phyloP scores from a whole-genome alignment of 2,888 invertebrate species.

The Ceramica pisi region DNA sequence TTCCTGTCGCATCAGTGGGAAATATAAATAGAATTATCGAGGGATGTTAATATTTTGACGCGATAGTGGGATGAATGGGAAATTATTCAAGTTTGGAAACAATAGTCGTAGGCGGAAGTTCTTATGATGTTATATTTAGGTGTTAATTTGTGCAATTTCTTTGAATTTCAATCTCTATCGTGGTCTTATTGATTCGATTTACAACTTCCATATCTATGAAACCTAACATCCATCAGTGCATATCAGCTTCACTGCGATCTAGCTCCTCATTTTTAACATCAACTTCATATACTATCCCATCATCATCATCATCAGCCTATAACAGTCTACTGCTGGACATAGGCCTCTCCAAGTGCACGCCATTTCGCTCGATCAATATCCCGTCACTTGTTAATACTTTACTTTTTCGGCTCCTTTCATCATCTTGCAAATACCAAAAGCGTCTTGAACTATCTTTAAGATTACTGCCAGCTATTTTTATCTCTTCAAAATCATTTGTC shows the following conservation, averaged over 20 bases:
- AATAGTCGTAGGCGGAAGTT: conserved; percentile 18
- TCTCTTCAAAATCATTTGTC: background rate
- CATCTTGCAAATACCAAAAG: background rate
- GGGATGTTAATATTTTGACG: conserved; percentile 68
- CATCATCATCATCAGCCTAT: too few relatives aligned
- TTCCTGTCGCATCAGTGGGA: conserved; percentile 81
- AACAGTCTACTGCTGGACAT: too few relatives aligned
- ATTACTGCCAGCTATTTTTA: background rate
- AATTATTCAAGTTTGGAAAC: conserved; percentile 48
- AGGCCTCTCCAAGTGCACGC: too few relatives aligned
- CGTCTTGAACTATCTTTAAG: too few relatives aligned
- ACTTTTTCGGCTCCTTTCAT: background rate
- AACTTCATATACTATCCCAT: too few relatives aligned
- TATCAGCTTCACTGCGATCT: background rate
- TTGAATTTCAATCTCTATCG: background rate
- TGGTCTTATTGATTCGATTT: background rate
- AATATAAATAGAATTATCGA: conserved; percentile 85
- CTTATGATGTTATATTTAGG: conserved; percentile 17
- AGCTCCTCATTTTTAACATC: background rate
- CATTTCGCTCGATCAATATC: too few relatives aligned
- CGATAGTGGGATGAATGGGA: conserved; percentile 61
- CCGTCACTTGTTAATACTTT: background rate
- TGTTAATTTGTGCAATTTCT: conserved; percentile 27
- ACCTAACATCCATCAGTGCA: background rate
- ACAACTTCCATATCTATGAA: background rate